Percentiles rank a stretch among this genome's conserved stretches.
Evolutionary conservation across 2,888 invertebrate species (phyloP).

Genomic region (Folsomia manolachei): DNA sequence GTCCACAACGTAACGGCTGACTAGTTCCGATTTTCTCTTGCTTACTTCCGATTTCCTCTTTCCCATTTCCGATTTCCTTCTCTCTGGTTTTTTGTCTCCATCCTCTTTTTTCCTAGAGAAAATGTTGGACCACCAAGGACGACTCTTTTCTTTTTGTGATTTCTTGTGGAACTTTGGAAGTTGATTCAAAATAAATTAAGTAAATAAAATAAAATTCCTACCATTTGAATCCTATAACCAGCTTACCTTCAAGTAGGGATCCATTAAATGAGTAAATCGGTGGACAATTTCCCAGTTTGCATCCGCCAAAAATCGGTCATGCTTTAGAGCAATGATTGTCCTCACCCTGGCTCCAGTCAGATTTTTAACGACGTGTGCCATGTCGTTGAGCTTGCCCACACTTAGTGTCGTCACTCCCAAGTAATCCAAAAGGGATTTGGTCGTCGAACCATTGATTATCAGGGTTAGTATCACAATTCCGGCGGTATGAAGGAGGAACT

Average conservation of each 20-base stretch:
- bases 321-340: constrained; percentile 61
- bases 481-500: constrained; percentile 61
- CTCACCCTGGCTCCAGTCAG: constrained; percentile 58
- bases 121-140: too few species aligned
- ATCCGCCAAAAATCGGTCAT: constrained; percentile 65
- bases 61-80: neutral
- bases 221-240: neutral
- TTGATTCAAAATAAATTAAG: neutral
- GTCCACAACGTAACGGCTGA: too few species aligned
- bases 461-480: constrained; percentile 62
- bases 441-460: constrained; percentile 62
- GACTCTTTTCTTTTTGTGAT: too few species aligned
- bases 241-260: constrained; percentile 59
- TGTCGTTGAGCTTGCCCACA: constrained; percentile 59
- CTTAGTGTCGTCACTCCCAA: constrained; percentile 60
- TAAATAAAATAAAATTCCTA: neutral
- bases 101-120: too few species aligned
- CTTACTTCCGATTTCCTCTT: constrained; percentile 5
- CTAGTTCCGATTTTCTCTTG: constrained; percentile 5
- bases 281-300: constrained; percentile 64
- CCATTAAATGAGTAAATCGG: constrained; percentile 60
- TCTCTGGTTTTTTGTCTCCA: too few species aligned
- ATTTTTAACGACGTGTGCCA: constrained; percentile 61
- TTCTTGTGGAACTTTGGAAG: too few species aligned
- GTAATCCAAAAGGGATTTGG: constrained; percentile 58